These are phyloP conservation scores for Drosophila cardini DNA, from an alignment of 1,140 invertebrate species.

Conservation along the genomic window DNA sequence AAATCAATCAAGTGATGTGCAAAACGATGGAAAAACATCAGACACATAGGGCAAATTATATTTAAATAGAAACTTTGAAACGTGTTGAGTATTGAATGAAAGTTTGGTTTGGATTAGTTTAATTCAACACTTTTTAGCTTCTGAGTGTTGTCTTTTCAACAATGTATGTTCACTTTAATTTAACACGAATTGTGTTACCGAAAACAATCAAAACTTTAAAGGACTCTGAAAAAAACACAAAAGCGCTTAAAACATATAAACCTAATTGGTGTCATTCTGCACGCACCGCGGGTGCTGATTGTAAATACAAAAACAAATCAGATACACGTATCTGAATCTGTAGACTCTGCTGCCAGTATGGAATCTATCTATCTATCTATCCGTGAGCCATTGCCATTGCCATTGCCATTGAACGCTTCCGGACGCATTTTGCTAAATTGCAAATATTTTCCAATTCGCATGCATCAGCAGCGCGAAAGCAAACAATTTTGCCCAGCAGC, in stretches of 20 bases:
- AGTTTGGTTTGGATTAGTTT: too few species aligned
- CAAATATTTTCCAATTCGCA: conserved; percentile 82
- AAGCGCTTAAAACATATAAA: conserved; percentile 23
- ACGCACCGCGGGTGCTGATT: conserved; percentile 58
- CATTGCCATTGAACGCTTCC: conserved; percentile 67
- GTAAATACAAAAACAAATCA: conserved; percentile 40
- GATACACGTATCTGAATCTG: conserved; percentile 43
- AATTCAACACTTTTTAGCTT: too few species aligned
- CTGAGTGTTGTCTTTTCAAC: too few species aligned
- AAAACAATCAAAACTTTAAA: background rate
- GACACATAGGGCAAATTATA: conserved; percentile 22
- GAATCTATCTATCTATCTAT: conserved; percentile 11
- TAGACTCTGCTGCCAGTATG: conserved; percentile 30
- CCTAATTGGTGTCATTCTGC: conserved; percentile 75
- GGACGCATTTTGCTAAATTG: conserved; percentile 81
- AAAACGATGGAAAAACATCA: background rate
- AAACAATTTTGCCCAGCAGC: conserved; percentile 77
- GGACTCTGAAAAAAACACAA: conserved; percentile 17
- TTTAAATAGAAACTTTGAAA: background rate
- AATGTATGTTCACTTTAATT: background rate
- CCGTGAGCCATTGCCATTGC: conserved; percentile 29
- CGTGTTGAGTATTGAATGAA: too few species aligned
- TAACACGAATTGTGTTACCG: background rate
- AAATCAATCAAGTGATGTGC: conserved; percentile 68
- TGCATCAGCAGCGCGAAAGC: conserved; percentile 78